Evolutionary conservation across 2,797 vertebrate species (phyloP).

Genomic region (Poecilia gillii): DNA sequence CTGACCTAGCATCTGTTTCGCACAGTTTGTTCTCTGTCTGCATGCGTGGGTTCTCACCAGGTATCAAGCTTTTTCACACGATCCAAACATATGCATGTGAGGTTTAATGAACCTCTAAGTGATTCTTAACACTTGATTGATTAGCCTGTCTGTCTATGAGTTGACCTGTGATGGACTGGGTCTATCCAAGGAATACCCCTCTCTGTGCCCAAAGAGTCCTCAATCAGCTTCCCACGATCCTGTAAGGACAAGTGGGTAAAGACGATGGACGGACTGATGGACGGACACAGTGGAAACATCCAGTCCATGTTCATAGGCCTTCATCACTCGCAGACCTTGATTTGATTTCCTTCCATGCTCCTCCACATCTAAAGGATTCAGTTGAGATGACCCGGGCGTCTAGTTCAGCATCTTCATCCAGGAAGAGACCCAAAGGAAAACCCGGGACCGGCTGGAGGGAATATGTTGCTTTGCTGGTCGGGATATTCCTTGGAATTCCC

Average conservation of each 20-base stretch:
- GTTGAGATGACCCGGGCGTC: not conserved
- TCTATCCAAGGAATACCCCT: not conserved
- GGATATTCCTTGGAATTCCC: not conserved
- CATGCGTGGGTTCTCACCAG: not conserved
- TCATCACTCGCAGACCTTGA: not conserved
- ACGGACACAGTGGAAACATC: not conserved
- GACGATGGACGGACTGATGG: not conserved
- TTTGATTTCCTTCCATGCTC: not conserved
- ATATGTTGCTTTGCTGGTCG: not conserved
- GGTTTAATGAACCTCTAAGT: not conserved
- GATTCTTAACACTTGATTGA: not conserved
- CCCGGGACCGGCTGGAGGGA: not conserved
- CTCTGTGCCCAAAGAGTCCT: not conserved
- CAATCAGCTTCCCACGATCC: not conserved
- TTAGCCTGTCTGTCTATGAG: not conserved
- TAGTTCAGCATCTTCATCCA: not conserved
- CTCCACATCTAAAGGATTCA: not conserved
- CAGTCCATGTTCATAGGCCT: not conserved
- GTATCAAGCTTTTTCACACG: not conserved
- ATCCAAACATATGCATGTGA: not conserved
- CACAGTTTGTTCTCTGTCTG: not conserved
- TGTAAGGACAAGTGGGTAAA: not conserved
- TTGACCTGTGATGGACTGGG: not conserved
- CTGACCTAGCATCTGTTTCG: not conserved
- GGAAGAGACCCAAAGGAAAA: not conserved